Evolutionary conservation across 1,140 invertebrate genomes (phyloP).

Genomic region (Pseudomyrmex flavicornis): DNA sequence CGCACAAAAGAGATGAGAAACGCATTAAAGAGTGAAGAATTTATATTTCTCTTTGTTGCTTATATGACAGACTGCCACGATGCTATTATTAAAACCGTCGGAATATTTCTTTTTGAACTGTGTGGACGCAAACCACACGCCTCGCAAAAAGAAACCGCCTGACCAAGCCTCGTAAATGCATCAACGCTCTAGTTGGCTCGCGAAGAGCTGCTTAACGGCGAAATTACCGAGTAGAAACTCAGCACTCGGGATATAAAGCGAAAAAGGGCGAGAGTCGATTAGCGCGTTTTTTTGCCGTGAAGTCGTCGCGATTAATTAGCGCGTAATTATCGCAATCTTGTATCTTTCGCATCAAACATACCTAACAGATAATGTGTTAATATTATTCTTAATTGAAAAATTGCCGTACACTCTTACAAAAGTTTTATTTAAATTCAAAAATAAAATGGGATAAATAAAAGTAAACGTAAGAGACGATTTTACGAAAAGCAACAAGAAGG

Average conservation of each 20-base stretch:
- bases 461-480: not conserved
- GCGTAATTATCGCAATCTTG: not conserved
- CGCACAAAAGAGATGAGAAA: not conserved
- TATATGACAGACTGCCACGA: not conserved
- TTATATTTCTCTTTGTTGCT: not conserved
- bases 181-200: conserved; percentile 52
- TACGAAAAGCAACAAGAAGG: not conserved
- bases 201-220: conserved; percentile 33
- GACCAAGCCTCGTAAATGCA: conserved; percentile 47
- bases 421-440: not conserved
- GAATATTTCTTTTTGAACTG: conserved; percentile 32
- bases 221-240: conserved; percentile 24
- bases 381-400: too few species aligned
- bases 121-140: conserved; percentile 18
- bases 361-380: too few species aligned
- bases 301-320: conserved; percentile 7
- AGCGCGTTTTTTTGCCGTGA: conserved; percentile 28
- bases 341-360: not conserved
- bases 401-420: too few species aligned
- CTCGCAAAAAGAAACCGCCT: conserved; percentile 32
- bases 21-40: not conserved
- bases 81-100: conserved; percentile 31
- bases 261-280: conserved; percentile 17
- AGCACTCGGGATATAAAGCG: not conserved
- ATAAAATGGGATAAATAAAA: not conserved